Conservation (phyloP, 2,113 vertebrate genomes). For the Thymallus thymallus region DNA sequence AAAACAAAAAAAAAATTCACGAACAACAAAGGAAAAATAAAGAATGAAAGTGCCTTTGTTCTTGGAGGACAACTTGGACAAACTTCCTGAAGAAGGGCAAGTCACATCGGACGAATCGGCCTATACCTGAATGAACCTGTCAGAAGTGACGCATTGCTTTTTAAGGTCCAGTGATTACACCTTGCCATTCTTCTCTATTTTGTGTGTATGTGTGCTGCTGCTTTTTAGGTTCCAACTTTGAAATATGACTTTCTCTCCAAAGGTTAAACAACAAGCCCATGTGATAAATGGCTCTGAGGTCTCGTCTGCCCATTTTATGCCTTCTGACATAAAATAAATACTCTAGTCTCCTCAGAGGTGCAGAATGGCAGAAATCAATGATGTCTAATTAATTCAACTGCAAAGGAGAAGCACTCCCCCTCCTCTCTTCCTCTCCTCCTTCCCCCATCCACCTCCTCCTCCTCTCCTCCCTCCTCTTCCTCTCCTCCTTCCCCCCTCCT, state of each 20-base stretch:
- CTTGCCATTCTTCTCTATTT: constrained; percentile 47
- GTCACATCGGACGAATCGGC: constrained; percentile 39
- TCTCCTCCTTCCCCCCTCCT: neutral
- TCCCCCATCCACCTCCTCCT: neutral
- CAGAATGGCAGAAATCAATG: constrained; percentile 28
- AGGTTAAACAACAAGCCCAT: constrained; percentile 35
- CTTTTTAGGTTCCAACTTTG: constrained; percentile 36
- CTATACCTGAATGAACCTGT: constrained; percentile 76
- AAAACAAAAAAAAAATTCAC: too few species aligned
- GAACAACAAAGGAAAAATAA: too few species aligned
- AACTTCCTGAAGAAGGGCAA: neutral
- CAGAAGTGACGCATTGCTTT: constrained; percentile 72
- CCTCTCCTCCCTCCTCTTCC: neutral
- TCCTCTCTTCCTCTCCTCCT: neutral
- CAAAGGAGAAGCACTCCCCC: constrained; percentile 3
- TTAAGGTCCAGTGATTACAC: constrained; percentile 71
- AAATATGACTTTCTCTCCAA: constrained; percentile 29
- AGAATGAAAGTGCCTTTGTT: neutral
- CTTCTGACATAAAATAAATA: constrained; percentile 4
- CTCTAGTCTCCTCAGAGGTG: neutral
- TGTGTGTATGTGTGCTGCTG: constrained; percentile 28
- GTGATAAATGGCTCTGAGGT: constrained; percentile 23
- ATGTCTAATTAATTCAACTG: constrained; percentile 36
- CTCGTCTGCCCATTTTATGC: neutral
- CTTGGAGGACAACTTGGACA: constrained; percentile 9